Percentiles rank a stretch among this genome's conserved stretches.
Evolutionary conservation across 1,140 invertebrate genomes (phyloP).

Genomic region (Calosoma granatense): DNA sequence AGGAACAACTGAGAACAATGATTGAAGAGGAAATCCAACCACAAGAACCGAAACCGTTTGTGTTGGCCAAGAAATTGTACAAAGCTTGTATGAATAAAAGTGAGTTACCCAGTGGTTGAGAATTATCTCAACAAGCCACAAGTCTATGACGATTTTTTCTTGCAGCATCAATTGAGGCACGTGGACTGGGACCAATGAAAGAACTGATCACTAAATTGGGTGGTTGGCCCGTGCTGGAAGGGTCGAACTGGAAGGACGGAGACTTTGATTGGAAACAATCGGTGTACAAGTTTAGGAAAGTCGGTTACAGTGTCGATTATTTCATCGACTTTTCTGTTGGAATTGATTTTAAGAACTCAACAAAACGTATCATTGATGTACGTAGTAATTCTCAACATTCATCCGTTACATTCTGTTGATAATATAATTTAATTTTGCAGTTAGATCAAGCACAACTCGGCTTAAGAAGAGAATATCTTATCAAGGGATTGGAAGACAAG

Average conservation of each 20-base stretch:
- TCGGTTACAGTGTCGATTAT: slow-evolving; percentile 82
- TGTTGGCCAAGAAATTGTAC: slow-evolving; percentile 66
- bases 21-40: slow-evolving; percentile 55
- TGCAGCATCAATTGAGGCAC: slow-evolving; percentile 59
- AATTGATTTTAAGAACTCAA: slow-evolving; percentile 86
- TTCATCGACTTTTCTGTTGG: slow-evolving; percentile 86
- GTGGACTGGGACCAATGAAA: slow-evolving; percentile 58
- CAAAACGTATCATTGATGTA: slow-evolving; percentile 76
- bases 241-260: slow-evolving; percentile 59
- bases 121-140: not conserved
- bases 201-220: slow-evolving; percentile 66
- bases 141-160: slow-evolving; percentile 14
- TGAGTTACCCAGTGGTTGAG: slow-evolving; percentile 46
- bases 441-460: slow-evolving; percentile 87
- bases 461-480: slow-evolving; percentile 78
- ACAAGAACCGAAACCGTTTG: slow-evolving; percentile 61
- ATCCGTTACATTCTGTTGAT: not conserved
- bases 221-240: slow-evolving; percentile 83
- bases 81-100: slow-evolving; percentile 78
- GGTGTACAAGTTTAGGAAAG: slow-evolving; percentile 65
- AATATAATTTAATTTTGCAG: too few relatives aligned
- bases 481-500: slow-evolving; percentile 71
- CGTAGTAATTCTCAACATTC: slow-evolving; percentile 31
- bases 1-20: slow-evolving; percentile 64
- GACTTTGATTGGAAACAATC: slow-evolving; percentile 64